phyloP scores from a whole-genome alignment of 1,140 invertebrate genomes.

The Diuraphis noxia region DNA sequence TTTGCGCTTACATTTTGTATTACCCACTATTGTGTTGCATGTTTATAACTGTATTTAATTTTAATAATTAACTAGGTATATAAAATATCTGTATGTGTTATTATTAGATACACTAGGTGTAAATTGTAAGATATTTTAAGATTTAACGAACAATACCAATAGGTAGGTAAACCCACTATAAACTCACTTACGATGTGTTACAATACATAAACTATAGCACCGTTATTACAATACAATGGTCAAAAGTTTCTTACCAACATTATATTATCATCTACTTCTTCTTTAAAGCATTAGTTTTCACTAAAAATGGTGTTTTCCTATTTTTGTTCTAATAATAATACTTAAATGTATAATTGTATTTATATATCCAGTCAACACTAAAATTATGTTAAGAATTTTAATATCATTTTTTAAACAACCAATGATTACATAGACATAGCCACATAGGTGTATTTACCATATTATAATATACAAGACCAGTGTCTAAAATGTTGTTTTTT shows the following conservation, averaged over 20 bases:
- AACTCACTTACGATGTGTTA: background rate
- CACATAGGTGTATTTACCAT: no score
- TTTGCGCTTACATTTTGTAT: constrained; percentile 25
- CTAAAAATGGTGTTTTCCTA: background rate
- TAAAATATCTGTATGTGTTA: background rate
- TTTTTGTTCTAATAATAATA: background rate
- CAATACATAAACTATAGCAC: background rate
- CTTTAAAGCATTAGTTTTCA: background rate
- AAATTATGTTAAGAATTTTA: background rate
- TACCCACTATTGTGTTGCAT: constrained; percentile 23
- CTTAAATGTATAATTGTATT: background rate
- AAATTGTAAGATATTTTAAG: background rate
- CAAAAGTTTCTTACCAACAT: background rate
- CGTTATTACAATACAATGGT: background rate
- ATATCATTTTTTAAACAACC: background rate
- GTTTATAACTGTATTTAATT: constrained; percentile 32
- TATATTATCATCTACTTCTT: background rate
- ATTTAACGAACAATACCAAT: background rate
- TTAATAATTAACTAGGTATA: background rate
- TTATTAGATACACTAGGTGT: background rate
- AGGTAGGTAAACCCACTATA: background rate
- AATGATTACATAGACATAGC: background rate
- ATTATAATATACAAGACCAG: no score
- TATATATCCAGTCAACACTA: background rate
- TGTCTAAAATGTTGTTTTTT: background rate